phyloP scores from a whole-genome alignment of 1,140 invertebrate genomes.

The Hyphantria cunea region DNA sequence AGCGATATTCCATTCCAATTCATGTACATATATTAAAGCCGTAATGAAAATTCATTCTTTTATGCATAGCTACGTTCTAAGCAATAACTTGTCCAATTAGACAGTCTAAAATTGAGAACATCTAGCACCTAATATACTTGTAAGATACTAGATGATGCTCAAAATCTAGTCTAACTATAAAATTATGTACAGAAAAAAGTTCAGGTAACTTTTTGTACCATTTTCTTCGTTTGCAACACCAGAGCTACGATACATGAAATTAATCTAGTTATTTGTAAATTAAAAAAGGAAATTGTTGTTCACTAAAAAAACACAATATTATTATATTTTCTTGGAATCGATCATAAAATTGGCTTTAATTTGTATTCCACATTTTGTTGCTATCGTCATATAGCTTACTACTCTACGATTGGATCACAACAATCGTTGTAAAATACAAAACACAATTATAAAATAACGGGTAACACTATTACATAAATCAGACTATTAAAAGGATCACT shows the following conservation, averaged over 20 bases:
- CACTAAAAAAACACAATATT: too few relatives aligned
- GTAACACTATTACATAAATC: conserved; percentile 58
- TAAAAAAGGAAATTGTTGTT: conserved; percentile 38
- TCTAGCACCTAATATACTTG: conserved; percentile 54
- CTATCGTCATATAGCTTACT: too few relatives aligned
- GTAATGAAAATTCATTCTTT: conserved; percentile 2
- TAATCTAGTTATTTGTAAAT: conserved; percentile 21
- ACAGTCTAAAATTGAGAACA: conserved; percentile 25
- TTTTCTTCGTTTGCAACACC: conserved; percentile 38
- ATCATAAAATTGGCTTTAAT: too few relatives aligned
- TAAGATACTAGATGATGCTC: conserved; percentile 39
- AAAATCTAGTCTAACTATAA: conserved; percentile 26
- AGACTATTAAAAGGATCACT: conserved; percentile 58
- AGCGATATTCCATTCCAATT: conserved; percentile 10
- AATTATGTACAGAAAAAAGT: conserved; percentile 58
- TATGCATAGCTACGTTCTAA: not conserved
- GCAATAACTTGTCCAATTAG: conserved; percentile 12
- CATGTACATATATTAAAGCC: conserved; percentile 17
- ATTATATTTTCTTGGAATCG: too few relatives aligned
- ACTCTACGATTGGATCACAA: too few relatives aligned
- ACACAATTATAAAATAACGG: conserved; percentile 48
- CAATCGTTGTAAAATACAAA: conserved; percentile 20
- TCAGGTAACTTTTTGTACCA: conserved; percentile 78
- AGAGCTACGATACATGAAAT: conserved; percentile 19
- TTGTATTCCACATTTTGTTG: too few relatives aligned